A percentile compares a stretch with the other conserved stretches of the same genome.
These are phyloP conservation scores for Holothuria glaberrima DNA, from an alignment of 35 echinoderm and acorn worm genomes.

Conservation along the genomic window DNA sequence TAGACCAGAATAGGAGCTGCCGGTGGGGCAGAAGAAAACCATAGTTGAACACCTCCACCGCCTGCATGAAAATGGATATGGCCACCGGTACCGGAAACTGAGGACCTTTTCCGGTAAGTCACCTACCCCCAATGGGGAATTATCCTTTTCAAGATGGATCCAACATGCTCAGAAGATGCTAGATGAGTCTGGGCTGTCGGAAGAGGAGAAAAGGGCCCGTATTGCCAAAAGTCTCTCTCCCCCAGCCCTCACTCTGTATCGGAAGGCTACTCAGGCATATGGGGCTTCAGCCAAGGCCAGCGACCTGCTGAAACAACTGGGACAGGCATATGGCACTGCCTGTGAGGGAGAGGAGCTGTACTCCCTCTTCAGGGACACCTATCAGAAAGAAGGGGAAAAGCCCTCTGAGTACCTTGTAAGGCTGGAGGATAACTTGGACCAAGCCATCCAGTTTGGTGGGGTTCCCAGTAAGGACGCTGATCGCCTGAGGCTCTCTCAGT, in stretches of 20 bases:
- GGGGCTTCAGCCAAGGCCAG: neutral
- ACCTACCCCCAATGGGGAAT: conserved; percentile 45
- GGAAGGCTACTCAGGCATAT: neutral
- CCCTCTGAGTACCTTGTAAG: conserved; percentile 38
- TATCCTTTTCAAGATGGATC: conserved; percentile 47
- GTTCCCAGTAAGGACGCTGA: neutral
- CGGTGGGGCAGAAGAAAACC: neutral
- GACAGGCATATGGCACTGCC: neutral
- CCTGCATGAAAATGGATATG: neutral
- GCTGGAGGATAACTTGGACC: conserved; percentile 21
- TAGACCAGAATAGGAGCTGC: neutral
- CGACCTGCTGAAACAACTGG: neutral
- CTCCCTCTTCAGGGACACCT: conserved; percentile 52
- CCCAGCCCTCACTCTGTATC: conserved; percentile 19
- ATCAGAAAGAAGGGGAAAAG: neutral
- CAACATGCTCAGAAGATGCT: conserved; percentile 41
- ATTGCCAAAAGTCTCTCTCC: conserved; percentile 21
- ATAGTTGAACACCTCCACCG: conserved; percentile 2
- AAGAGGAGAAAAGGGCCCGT: neutral
- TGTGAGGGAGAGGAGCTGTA: conserved; percentile 29
- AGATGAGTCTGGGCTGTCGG: conserved; percentile 2
- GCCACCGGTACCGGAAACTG: neutral
- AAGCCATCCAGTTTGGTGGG: conserved; percentile 40
- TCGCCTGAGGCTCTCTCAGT: neutral
- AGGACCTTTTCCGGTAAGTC: conserved; percentile 55